Evolutionary conservation across 1,140 invertebrate genomes (phyloP), one percentile per base, ranked within the genome.

Genomic region (Hirudo medicinalis): DNA sequence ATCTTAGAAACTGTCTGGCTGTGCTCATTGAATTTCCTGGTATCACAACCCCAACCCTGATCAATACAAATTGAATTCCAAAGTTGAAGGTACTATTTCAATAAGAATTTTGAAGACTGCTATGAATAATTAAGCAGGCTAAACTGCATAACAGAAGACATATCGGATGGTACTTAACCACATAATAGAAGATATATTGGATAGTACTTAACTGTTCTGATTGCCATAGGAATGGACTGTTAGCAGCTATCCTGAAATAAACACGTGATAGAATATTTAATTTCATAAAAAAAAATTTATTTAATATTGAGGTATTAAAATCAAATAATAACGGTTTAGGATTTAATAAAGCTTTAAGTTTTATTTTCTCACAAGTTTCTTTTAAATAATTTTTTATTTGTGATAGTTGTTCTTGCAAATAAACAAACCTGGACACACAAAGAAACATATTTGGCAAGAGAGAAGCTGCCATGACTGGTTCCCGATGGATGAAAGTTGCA

Each of bases 1-100:
- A 97, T 75, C 96, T 87, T 57, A 99, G 84, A 83, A 99, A 97
- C 82, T 99, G 96, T 81, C 94, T 89, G 0, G 94, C 94, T 55
- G 97, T 92, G 80, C 92, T 95, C 13, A 79, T 75, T 75, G 77
- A 78, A 78, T 82, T 83, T 36, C 80, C 80, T 17, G 82, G 81
- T 22, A 81, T 76, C 70, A 82, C 77, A n/a, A 82, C 60, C 72
- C 90, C 88, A 78, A 88, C 90, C 76, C 86, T 78, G 71, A 57
- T 60, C 43, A 67, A 19, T 22, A 25, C 13, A 63, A 63, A 13
- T 20, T 8, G 17, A 2, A 63, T n/a, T 54, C n/a, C n/a, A n/a
- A n/a, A n/a, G n/a, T 55, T 29, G 6, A n/a, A 54, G 8, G 11
- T 2, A 17, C 57, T 54, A 25, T 49, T 27, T 8, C n/a, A n/a